These are phyloP conservation scores for Sarcophaga bullata DNA, from an alignment of 1,140 invertebrate genomes.

Conservation along the genomic window DNA sequence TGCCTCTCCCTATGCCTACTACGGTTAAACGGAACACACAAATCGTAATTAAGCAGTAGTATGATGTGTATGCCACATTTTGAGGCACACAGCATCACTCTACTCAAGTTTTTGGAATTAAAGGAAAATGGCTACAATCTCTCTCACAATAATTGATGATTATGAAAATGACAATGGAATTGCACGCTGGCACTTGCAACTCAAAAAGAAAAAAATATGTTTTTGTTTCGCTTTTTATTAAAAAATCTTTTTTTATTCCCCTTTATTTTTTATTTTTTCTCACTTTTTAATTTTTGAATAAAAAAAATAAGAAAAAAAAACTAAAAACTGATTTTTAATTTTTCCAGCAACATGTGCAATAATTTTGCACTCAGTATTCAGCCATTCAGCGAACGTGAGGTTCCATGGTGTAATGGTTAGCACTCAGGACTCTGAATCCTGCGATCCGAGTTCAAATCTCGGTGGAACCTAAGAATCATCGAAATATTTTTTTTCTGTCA, in stretches of 20 bases:
- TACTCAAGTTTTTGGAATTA: no score
- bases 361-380: conserved; percentile 10
- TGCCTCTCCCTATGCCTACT: conserved; percentile 59
- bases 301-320: not conserved
- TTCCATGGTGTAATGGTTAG: conserved; percentile 92
- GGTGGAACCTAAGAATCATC: conserved; percentile 73
- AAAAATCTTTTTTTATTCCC: not conserved
- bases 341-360: not conserved
- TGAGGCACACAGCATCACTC: no score
- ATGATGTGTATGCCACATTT: not conserved
- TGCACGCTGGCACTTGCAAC: not conserved
- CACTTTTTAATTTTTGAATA: not conserved
- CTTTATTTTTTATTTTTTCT: not conserved
- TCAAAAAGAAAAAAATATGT: not conserved
- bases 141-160: no score
- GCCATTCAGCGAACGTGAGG: conserved; percentile 57
- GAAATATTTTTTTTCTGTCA: not conserved
- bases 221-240: not conserved
- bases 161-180: not conserved
- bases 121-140: no score
- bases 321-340: not conserved
- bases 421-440: conserved; percentile 92
- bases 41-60: no score
- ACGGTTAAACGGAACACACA: conserved; percentile 48
- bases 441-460: conserved; percentile 89